A percentile compares a stretch with the other conserved stretches of the same genome.
phyloP scores from a whole-genome alignment of 2,113 vertebrate genomes.

The Gymnarchus niloticus region DNA sequence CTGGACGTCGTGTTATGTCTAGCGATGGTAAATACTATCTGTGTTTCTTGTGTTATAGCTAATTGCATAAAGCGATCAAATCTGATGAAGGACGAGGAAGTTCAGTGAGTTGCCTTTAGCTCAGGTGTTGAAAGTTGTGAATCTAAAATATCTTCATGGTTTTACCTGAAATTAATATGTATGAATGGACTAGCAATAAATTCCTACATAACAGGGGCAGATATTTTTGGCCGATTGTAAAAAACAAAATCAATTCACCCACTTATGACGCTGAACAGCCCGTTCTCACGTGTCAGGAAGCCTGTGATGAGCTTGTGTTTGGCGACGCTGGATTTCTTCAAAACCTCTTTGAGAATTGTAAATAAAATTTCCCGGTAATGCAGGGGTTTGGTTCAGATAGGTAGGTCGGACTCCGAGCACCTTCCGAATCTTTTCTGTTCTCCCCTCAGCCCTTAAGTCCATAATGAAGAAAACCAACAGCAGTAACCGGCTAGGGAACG shows the following conservation, averaged over 20 bases:
- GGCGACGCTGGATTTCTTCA: background rate
- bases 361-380: too few species aligned
- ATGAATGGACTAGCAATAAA: background rate
- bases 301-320: background rate
- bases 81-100: background rate
- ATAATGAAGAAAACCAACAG: constrained; percentile 98
- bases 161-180: background rate
- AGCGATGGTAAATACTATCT: background rate
- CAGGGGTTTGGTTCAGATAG: background rate
- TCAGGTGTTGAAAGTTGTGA: background rate
- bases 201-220: background rate
- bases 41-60: background rate
- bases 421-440: background rate
- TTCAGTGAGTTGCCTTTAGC: background rate
- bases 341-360: background rate
- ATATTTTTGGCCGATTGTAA: background rate
- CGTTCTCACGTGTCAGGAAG: background rate
- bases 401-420: background rate
- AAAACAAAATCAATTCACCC: background rate
- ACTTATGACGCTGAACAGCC: background rate
- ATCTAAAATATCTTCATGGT: background rate
- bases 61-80: background rate
- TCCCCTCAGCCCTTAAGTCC: constrained; percentile 84
- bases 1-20: background rate
- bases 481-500: constrained; percentile 77